phyloP scores from a whole-genome alignment of 2,113 vertebrate species.

The Henicopernis longicauda region DNA sequence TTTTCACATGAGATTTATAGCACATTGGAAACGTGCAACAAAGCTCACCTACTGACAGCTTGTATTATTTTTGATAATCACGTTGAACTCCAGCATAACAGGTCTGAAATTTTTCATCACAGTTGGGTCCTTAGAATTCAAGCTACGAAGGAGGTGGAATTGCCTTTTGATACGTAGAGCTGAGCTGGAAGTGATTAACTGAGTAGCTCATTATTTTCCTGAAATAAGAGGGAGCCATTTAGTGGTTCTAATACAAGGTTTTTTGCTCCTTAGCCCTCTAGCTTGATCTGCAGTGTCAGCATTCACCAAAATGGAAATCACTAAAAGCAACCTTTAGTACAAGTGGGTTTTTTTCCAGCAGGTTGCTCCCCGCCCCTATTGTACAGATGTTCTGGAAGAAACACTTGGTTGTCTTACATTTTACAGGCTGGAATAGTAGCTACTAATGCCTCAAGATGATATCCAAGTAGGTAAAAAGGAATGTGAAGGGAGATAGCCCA shows the following conservation, averaged over 20 bases:
- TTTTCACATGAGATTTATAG: background rate
- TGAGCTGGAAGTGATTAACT: conserved; percentile 73
- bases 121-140: background rate
- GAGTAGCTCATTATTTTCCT: conserved; percentile 70
- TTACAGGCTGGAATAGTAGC: conserved; percentile 64
- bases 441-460: conserved; percentile 64
- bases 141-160: background rate
- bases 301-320: conserved; percentile 78
- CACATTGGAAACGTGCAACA: background rate
- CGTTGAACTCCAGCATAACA: background rate
- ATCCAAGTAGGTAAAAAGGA: conserved; percentile 26
- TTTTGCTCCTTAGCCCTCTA: conserved; percentile 69
- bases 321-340: conserved; percentile 68
- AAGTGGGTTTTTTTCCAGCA: background rate
- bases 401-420: conserved; percentile 73
- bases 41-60: background rate
- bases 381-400: conserved; percentile 80
- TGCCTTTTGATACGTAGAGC: conserved; percentile 21
- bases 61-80: background rate
- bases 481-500: background rate
- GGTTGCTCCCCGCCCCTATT: conserved; percentile 57
- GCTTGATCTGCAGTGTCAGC: conserved; percentile 78
- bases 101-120: conserved; percentile 9
- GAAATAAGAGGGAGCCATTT: conserved; percentile 67
- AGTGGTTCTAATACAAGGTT: conserved; percentile 63